phyloP scores from a whole-genome alignment of 2,888 invertebrate species.

The Carabus problematicus region DNA sequence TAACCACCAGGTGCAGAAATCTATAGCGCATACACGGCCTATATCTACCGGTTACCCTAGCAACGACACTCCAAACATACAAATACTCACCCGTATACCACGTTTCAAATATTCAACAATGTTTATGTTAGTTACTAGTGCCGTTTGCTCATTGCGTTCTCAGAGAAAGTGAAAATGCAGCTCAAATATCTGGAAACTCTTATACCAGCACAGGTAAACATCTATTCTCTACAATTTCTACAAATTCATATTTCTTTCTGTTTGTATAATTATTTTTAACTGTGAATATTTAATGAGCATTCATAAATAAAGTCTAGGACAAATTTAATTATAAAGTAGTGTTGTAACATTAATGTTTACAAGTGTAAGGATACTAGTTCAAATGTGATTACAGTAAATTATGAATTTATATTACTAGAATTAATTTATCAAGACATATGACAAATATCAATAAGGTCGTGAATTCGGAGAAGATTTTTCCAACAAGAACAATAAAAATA shows the following conservation, averaged over 20 bases:
- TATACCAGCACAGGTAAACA: slow-evolving; percentile 74
- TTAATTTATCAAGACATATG: no score
- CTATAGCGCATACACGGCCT: not conserved
- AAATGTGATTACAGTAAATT: no score
- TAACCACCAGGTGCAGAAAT: not conserved
- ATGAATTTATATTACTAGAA: no score
- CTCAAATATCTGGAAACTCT: slow-evolving; percentile 82
- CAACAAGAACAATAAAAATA: not conserved
- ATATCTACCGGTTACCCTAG: not conserved
- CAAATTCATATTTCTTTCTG: slow-evolving; percentile 3
- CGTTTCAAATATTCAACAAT: slow-evolving; percentile 1
- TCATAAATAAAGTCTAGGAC: not conserved
- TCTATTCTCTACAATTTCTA: not conserved
- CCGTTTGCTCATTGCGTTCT: not conserved
- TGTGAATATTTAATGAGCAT: slow-evolving; percentile 3
- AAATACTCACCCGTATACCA: not conserved
- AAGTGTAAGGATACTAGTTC: no score
- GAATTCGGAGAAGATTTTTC: not conserved
- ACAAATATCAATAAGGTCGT: no score
- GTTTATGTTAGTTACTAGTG: not conserved
- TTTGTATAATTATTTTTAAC: slow-evolving; percentile 13
- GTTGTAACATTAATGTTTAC: not conserved
- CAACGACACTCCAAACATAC: slow-evolving; percentile 14
- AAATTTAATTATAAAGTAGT: not conserved
- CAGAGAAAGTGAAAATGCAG: slow-evolving; percentile 66